Percentiles rank a stretch among this genome's conserved stretches.
Evolutionary conservation across 2,113 vertebrate genomes (phyloP).

Genomic region (Grantiella picta): DNA sequence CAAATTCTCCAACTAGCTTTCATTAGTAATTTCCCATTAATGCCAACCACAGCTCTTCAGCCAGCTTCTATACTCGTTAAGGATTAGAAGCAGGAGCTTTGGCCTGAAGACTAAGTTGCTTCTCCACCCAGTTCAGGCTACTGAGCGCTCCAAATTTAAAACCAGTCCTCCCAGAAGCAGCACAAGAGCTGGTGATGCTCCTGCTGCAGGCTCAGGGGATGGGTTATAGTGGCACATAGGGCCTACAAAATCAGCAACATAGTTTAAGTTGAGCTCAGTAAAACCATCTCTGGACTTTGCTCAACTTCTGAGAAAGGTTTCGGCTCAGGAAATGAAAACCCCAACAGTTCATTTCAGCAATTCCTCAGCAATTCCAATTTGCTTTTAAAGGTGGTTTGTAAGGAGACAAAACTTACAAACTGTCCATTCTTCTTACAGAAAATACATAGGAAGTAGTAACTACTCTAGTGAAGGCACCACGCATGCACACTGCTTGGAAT

Average conservation of each 20-base stretch:
- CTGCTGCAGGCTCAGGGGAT: background rate
- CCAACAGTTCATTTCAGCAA: background rate
- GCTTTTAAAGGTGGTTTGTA: background rate
- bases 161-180: background rate
- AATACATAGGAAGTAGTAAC: background rate
- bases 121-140: background rate
- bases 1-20: background rate
- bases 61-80: background rate
- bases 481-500: background rate
- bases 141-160: background rate
- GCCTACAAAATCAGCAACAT: background rate
- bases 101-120: background rate
- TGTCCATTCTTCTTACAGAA: background rate
- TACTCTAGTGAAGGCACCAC: background rate
- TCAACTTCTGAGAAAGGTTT: background rate
- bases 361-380: too few relatives aligned
- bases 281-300: background rate
- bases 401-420: background rate
- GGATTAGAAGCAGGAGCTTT: background rate
- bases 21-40: background rate
- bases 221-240: fast-evolving
- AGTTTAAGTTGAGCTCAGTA: background rate
- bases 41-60: background rate
- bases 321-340: background rate
- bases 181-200: background rate